phyloP scores from a whole-genome alignment of 2,113 vertebrate genomes.

The Dicentrarchus labrax region DNA sequence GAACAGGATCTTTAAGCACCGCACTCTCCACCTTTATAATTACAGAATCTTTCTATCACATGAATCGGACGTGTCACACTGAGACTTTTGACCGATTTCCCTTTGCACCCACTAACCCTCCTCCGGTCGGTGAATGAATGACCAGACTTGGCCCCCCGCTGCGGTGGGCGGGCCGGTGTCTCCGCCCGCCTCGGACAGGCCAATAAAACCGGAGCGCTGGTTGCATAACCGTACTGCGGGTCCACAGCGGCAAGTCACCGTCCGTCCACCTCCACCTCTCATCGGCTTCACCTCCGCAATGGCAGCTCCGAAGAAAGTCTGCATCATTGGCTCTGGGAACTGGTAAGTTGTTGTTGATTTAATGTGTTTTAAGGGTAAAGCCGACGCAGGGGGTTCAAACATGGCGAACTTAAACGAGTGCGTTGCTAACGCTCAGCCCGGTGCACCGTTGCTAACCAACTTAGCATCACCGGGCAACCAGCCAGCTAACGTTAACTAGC shows the following conservation, averaged over 20 bases:
- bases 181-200: slow-evolving; percentile 40
- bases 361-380: neutral
- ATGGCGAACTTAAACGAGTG: neutral
- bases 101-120: slow-evolving; percentile 44
- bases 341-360: slow-evolving; percentile 85
- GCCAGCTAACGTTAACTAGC: slow-evolving; percentile 39
- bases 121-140: slow-evolving; percentile 33
- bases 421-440: too few relatives aligned
- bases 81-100: slow-evolving; percentile 49
- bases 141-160: neutral
- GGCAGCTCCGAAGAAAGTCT: slow-evolving; percentile 88
- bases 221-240: slow-evolving; percentile 65
- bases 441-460: slow-evolving; percentile 7
- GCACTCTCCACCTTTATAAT: too few relatives aligned
- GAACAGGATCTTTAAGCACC: too few relatives aligned
- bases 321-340: slow-evolving; percentile 96
- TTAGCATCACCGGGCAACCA: slow-evolving; percentile 42
- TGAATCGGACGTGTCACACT: neutral
- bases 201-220: slow-evolving; percentile 63
- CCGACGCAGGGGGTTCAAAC: neutral
- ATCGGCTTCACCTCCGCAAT: slow-evolving; percentile 61
- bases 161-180: slow-evolving; percentile 65
- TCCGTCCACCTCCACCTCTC: neutral
- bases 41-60: too few relatives aligned
- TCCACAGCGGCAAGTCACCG: slow-evolving; percentile 1